Evolutionary conservation across 2,113 vertebrate species (phyloP).

Genomic region (Mirza zaza): DNA sequence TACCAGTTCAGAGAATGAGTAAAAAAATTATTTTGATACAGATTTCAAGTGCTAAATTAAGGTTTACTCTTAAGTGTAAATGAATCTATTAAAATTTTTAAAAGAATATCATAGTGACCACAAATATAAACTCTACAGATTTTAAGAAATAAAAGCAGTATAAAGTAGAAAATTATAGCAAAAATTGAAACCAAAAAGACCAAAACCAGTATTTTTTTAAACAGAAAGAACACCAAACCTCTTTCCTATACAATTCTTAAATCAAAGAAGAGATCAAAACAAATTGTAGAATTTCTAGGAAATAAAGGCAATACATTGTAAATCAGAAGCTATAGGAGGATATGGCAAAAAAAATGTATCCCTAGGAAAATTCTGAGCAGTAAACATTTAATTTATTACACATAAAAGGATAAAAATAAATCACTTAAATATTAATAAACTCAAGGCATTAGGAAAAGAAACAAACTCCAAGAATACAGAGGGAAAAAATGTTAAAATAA

Average conservation of each 20-base stretch:
- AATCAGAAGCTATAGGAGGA: not conserved
- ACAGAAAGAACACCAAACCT: not conserved
- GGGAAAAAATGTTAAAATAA: not conserved
- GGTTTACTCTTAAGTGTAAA: conserved; percentile 10
- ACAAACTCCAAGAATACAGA: not conserved
- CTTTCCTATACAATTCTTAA: not conserved
- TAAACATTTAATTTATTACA: conserved; percentile 4
- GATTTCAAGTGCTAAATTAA: conserved; percentile 36
- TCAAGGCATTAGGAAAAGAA: conserved; percentile 10
- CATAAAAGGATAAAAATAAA: conserved; percentile 11
- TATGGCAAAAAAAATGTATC: not conserved
- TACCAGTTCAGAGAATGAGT: not conserved
- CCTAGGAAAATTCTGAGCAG: not conserved
- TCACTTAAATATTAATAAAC: not conserved
- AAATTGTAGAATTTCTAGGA: not conserved
- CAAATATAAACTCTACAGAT: not conserved
- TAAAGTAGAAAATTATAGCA: not conserved
- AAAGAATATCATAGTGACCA: not conserved
- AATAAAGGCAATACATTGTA: not conserved
- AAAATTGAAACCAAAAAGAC: not conserved
- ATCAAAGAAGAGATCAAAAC: conserved; percentile 3
- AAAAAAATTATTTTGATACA: conserved; percentile 18
- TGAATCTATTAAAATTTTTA: not conserved
- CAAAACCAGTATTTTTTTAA: not conserved
- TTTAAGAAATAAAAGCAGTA: not conserved